phyloP scores from a whole-genome alignment of 2,888 invertebrate genomes.

The Tetragnatha montana region DNA sequence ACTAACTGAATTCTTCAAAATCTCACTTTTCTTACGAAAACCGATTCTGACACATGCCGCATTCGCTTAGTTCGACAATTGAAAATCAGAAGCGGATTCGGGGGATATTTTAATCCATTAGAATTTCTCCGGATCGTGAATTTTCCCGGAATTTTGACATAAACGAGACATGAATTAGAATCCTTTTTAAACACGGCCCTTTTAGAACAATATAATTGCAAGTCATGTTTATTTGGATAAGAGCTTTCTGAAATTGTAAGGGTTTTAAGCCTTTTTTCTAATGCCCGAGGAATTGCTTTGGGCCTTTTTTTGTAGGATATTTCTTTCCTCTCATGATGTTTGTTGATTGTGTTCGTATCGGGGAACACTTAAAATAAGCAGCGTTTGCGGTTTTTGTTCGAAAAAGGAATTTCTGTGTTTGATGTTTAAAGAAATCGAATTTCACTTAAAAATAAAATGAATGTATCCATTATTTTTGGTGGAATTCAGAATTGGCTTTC shows the following conservation, averaged over 20 bases:
- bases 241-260: neutral
- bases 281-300: neutral
- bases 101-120: constrained; percentile 55
- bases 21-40: neutral
- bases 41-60: constrained; percentile 34
- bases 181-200: neutral
- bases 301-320: too few relatives aligned
- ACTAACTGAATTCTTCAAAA: constrained; percentile 1
- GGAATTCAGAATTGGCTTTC: too few relatives aligned
- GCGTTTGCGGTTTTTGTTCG: neutral
- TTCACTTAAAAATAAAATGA: neutral
- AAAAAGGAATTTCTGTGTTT: neutral
- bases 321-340: neutral
- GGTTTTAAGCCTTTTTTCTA: neutral
- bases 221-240: neutral
- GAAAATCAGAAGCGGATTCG: neutral
- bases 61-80: constrained; percentile 13
- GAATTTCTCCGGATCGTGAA: constrained; percentile 9
- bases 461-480: too few relatives aligned
- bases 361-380: neutral
- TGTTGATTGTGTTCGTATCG: neutral
- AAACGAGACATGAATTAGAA: constrained; percentile 10
- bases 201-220: neutral
- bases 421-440: neutral
- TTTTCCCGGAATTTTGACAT: constrained; percentile 18